Conservation (phyloP, 2,113 vertebrate species). For the Coptodon bakossiorum region DNA sequence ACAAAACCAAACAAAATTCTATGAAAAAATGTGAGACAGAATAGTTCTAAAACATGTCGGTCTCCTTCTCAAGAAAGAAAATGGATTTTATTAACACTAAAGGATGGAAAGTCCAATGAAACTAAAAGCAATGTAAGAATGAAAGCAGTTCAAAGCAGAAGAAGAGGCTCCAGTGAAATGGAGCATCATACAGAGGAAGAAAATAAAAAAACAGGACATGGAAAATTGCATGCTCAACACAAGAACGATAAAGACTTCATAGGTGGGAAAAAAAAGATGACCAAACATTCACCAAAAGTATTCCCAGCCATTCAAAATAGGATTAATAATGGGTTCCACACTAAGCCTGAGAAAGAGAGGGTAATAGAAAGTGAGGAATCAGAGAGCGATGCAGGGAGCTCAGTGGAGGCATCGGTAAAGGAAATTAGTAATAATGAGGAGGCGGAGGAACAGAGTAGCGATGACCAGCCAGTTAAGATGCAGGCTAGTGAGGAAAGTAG, state of each 20-base stretch:
- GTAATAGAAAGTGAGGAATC: slow-evolving; percentile 29
- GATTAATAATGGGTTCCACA: neutral
- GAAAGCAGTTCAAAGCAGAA: neutral
- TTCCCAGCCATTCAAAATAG: neutral
- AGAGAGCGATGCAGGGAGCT: slow-evolving; percentile 13
- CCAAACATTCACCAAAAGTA: slow-evolving; percentile 4
- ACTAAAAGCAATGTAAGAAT: neutral
- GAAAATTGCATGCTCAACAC: neutral
- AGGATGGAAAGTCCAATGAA: neutral
- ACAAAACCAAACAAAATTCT: slow-evolving; percentile 8
- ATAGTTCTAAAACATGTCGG: neutral
- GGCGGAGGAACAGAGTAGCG: slow-evolving; percentile 31
- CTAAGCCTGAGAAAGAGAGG: neutral
- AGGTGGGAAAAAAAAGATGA: neutral
- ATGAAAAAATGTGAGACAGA: slow-evolving; percentile 6
- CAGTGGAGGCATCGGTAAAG: slow-evolving; percentile 10
- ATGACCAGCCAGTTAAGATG: slow-evolving; percentile 21
- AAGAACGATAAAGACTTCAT: neutral
- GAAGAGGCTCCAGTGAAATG: neutral
- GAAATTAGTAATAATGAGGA: slow-evolving; percentile 21
- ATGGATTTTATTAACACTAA: neutral
- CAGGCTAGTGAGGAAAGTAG: slow-evolving; percentile 28
- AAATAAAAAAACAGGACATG: neutral
- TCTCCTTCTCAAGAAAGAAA: neutral
- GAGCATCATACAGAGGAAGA: neutral